Evolutionary conservation across 1,140 invertebrate species (phyloP).

Genomic region (Megalonaias nervosa): DNA sequence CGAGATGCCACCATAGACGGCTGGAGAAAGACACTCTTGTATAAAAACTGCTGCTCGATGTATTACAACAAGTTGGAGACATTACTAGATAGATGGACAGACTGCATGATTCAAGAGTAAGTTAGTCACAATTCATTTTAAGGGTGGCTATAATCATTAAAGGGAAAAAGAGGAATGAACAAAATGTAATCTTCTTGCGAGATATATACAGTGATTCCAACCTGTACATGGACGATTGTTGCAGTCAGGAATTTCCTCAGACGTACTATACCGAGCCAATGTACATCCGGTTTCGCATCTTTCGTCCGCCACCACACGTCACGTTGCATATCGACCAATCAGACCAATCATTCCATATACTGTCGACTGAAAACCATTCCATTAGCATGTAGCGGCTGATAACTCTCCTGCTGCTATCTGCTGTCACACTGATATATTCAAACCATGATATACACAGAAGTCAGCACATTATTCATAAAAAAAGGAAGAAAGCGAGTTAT

Average conservation of each 20-base stretch:
- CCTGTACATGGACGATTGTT: slow-evolving; percentile 49
- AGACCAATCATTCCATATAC: slow-evolving; percentile 71
- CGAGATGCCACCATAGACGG: too few species aligned
- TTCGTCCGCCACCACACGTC: slow-evolving; percentile 88
- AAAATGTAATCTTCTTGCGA: neutral
- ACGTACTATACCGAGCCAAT: slow-evolving; percentile 29
- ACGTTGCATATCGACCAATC: slow-evolving; percentile 91
- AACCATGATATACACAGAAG: too few species aligned
- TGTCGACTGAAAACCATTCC: slow-evolving; percentile 54
- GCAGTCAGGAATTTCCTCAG: slow-evolving; percentile 30
- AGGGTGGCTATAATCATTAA: neutral
- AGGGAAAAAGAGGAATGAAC: neutral
- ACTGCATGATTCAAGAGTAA: too few species aligned
- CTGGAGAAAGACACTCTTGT: too few species aligned
- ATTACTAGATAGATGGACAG: too few species aligned
- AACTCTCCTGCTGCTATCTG: too few species aligned
- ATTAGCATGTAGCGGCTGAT: neutral
- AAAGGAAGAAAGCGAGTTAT: too few species aligned
- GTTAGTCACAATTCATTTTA: neutral
- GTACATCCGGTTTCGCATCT: slow-evolving; percentile 74
- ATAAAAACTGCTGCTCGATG: too few species aligned
- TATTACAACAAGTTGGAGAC: too few species aligned
- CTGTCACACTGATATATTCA: too few species aligned
- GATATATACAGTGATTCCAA: slow-evolving; percentile 2
- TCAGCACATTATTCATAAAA: too few species aligned